These are phyloP conservation scores for Craterocephalus amniculus DNA, from an alignment of 2,797 vertebrate genomes.

Conservation along the genomic window DNA sequence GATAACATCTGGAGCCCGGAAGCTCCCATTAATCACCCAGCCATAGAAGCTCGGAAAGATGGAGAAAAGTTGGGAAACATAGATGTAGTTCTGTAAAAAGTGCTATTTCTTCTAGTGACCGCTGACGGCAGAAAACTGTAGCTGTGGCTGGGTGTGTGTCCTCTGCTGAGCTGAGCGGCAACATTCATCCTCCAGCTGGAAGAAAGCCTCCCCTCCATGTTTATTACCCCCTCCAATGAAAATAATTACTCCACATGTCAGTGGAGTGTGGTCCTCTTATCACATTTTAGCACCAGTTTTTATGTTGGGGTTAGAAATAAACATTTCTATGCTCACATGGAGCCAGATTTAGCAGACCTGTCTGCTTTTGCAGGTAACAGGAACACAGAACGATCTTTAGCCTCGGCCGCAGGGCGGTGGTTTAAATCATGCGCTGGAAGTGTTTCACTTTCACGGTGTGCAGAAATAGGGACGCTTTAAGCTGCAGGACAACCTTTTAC, in stretches of 20 bases:
- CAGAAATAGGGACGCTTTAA: too few species aligned
- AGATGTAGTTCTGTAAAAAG: background rate
- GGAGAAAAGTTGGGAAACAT: background rate
- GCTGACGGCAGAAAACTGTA: background rate
- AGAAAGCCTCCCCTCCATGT: background rate
- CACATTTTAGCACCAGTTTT: too few species aligned
- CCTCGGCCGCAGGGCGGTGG: too few species aligned
- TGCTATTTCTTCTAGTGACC: background rate
- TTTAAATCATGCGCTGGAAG: too few species aligned
- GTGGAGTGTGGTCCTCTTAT: background rate
- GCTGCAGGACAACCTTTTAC: too few species aligned
- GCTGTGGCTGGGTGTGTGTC: background rate
- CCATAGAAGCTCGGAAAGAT: constrained; percentile 21
- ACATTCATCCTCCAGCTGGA: background rate
- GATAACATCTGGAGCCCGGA: constrained; percentile 52
- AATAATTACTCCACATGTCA: background rate
- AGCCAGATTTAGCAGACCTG: too few species aligned
- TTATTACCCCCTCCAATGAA: background rate
- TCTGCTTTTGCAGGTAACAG: too few species aligned
- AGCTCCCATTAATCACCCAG: constrained; percentile 50
- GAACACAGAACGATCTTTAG: too few species aligned
- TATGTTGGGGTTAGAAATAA: too few species aligned
- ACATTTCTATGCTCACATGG: too few species aligned
- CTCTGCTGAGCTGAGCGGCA: background rate
- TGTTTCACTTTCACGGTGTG: too few species aligned